phyloP scores from a whole-genome alignment of 2,888 invertebrate genomes.

The Ceratothoa steindachneri region DNA sequence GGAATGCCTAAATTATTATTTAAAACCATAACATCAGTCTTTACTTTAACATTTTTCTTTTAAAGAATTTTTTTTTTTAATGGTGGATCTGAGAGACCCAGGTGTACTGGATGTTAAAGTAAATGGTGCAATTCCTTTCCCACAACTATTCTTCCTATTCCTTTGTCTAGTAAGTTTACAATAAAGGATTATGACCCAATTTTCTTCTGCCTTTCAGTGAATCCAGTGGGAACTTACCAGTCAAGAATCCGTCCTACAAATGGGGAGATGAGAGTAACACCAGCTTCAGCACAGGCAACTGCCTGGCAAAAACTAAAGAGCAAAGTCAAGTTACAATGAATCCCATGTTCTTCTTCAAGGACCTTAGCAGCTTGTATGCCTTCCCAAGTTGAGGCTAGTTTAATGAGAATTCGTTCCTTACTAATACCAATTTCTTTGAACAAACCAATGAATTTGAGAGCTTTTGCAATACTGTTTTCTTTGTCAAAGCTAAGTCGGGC shows the following conservation, averaged over 20 bases:
- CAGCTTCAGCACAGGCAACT: constrained; percentile 95
- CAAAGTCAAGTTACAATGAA: constrained; percentile 96
- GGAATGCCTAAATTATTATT: too few species aligned
- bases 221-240: constrained; percentile 60
- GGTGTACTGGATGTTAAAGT: too few species aligned
- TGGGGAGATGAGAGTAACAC: constrained; percentile 95
- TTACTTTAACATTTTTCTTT: too few species aligned
- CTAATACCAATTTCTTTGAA: constrained; percentile 84
- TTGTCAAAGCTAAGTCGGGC: constrained; percentile 91
- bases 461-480: constrained; percentile 79
- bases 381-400: constrained; percentile 98
- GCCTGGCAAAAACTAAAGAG: constrained; percentile 94
- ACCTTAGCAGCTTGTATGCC: constrained; percentile 96
- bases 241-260: constrained; percentile 98
- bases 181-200: too few species aligned
- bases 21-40: too few species aligned
- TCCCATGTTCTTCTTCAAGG: constrained; percentile 82
- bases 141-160: too few species aligned
- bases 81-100: too few species aligned
- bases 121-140: too few species aligned
- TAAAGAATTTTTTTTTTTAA: too few species aligned
- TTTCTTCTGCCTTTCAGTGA: not conserved
- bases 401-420: constrained; percentile 92
- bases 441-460: constrained; percentile 76
- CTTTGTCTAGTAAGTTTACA: too few species aligned